Conservation (phyloP, 2,888 invertebrate species). For the Tinea trinotella region DNA sequence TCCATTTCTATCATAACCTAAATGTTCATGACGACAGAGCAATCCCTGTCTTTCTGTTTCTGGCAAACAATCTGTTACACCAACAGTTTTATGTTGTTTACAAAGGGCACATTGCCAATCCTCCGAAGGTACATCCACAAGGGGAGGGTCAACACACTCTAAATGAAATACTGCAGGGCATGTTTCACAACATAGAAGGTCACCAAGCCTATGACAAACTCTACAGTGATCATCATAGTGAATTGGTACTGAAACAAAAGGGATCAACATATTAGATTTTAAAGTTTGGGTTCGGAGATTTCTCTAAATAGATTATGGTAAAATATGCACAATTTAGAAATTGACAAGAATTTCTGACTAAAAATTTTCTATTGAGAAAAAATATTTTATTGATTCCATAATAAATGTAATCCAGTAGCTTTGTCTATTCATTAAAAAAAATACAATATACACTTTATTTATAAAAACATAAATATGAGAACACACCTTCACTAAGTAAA, state of each 20-base stretch:
- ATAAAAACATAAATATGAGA: constrained; percentile 17
- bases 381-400: no score
- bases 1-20: constrained; percentile 96
- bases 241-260: constrained; percentile 75
- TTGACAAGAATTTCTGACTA: no score
- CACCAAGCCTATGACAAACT: constrained; percentile 93
- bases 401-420: no score
- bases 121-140: constrained; percentile 94
- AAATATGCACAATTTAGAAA: no score
- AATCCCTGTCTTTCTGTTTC: constrained; percentile 93
- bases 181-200: constrained; percentile 96
- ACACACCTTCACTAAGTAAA: constrained; percentile 89
- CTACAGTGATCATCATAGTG: constrained; percentile 95
- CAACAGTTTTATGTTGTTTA: constrained; percentile 90
- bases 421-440: background rate
- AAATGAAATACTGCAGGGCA: constrained; percentile 98
- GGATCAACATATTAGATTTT: background rate
- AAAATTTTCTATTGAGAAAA: no score
- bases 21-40: constrained; percentile 91
- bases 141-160: constrained; percentile 95
- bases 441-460: background rate
- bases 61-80: constrained; percentile 94
- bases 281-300: no score
- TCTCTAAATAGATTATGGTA: background rate
- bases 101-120: constrained; percentile 98